Conservation (phyloP, 2,888 invertebrate genomes). For the Nomada goodeniana region DNA sequence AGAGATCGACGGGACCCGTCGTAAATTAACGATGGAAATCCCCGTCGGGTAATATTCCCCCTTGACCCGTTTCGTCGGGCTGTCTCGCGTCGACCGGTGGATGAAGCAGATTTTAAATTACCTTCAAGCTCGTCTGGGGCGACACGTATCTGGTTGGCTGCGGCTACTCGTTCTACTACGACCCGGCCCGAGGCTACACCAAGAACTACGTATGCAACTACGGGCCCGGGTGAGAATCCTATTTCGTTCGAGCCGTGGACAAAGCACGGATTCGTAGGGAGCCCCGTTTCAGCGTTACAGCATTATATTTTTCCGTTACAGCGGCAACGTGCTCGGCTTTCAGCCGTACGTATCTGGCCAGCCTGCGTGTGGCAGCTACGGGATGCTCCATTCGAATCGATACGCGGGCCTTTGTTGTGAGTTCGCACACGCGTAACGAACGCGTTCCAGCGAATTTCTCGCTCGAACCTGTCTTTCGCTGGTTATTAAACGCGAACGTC, state of each 20-base stretch:
- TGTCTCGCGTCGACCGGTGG: background rate
- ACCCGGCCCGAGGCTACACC: constrained; percentile 89
- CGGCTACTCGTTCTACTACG: constrained; percentile 93
- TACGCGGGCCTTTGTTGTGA: constrained; percentile 92
- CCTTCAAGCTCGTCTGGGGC: constrained; percentile 94
- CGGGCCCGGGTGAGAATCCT: constrained; percentile 88
- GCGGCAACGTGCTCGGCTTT: constrained; percentile 91
- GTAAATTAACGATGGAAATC: background rate
- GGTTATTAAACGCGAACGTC: too few relatives aligned
- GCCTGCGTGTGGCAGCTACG: constrained; percentile 89
- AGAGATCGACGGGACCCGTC: too few relatives aligned
- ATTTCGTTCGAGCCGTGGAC: background rate
- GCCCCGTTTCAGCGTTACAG: background rate
- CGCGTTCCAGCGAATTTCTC: background rate
- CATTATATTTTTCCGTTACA: constrained; percentile 73
- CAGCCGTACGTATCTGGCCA: constrained; percentile 91
- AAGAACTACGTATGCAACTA: constrained; percentile 95
- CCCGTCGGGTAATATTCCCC: background rate
- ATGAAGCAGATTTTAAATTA: constrained; percentile 37
- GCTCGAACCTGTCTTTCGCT: background rate
- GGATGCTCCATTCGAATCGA: constrained; percentile 89
- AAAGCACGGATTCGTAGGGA: background rate
- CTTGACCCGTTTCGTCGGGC: background rate
- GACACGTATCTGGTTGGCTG: constrained; percentile 94
- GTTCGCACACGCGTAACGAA: constrained; percentile 78